Evolutionary conservation across 1,140 invertebrate species (phyloP), one percentile per base, ranked within the genome.

Genomic region (Heliconius himera): DNA sequence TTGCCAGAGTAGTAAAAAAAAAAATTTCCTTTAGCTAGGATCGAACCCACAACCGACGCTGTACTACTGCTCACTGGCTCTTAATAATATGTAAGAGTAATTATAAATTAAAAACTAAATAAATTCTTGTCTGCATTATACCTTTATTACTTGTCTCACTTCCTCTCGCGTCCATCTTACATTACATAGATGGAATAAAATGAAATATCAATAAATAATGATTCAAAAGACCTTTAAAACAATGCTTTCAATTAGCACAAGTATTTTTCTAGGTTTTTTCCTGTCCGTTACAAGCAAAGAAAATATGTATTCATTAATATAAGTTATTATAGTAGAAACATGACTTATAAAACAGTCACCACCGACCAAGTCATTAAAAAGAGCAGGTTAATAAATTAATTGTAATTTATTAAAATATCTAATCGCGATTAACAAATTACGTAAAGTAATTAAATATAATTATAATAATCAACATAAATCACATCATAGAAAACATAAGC

Each of bases 371-470:
- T 22, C 22, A 66, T 66, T 66, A 66, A 66, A 22, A 66, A 16
- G 60, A 29, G 22, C 60, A 66, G 0, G 60, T 66, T 66, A 29
- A 66, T 29, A 66, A 66, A 66, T 66, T 11, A 66, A 66, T 66
- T 26, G 29, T 29, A 66, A 66, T 66, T 66, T 29, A 66, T 66
- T 66, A 66, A 16, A 66, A 66, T 13, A 66, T 29, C 11, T 66
- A 66, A 29, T 66, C 60, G 60, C 26, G 26, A 26, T 66, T 66
- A 66, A 66, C 60, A 66, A 66, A 66, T 66, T 66, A 66, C 26
- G 22, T 66, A 26, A 66, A 26, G 60, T 66, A 66, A 29, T 29
- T 66, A 66, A 29, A 5, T 60, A 22, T 66, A 66, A 66, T 66
- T n/a, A 29, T 9, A 29, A 29, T 66, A 22, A 56, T 26, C 54